Base-by-base conservation (phyloP, 1,140 invertebrate species). In the Lepidurus apus region DNA sequence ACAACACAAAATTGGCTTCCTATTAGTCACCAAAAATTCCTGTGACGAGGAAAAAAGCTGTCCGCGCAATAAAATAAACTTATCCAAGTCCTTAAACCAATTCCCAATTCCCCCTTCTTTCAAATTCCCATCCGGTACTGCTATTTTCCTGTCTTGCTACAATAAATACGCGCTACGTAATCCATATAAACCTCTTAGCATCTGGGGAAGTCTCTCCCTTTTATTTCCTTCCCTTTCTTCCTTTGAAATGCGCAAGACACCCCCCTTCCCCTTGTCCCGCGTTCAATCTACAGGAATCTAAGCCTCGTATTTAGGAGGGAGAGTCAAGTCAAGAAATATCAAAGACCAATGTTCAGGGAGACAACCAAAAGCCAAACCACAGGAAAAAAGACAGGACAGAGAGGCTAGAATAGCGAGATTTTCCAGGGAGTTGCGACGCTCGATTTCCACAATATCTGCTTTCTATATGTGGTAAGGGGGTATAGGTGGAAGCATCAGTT, bases 241-340 rank as follows among this genome's bases (percentile, higher is more conserved):
- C 53, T 65, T 65, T 65, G 53, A 65, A 65, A 65, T 65, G 53
- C 21, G 8, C 53, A n/a, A 65, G 53, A 65, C 21, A 65, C 21
- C 6, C n/a, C 53, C 21, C 34, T 34, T 34, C 34, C 34, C 34
- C 3, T 4, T 4, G 3, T 34, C 34, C 3, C 53, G 21, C 53
- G 13, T 65, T 65, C 53, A 65, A 65, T 65, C n/a, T 65, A 65
- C 53, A 65, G 53, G 53, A 65, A 65, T 13, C 53, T 65, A 65
- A 65, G 53, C 53, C 53, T 21, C 13, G 53, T 65, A 65, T 65
- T 65, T 65, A 65, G 53, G 53, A 65, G 21, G 53, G 53, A 13
- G 53, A 65, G 53, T 65, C 53, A 65, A 65, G 53, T 65, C 8
- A 21, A 65, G 53, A 65, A 65, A 65, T 65, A 65, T 65, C 53